Conservation (phyloP, 1,140 invertebrate genomes). For the Mizuhopecten yessoensis region DNA sequence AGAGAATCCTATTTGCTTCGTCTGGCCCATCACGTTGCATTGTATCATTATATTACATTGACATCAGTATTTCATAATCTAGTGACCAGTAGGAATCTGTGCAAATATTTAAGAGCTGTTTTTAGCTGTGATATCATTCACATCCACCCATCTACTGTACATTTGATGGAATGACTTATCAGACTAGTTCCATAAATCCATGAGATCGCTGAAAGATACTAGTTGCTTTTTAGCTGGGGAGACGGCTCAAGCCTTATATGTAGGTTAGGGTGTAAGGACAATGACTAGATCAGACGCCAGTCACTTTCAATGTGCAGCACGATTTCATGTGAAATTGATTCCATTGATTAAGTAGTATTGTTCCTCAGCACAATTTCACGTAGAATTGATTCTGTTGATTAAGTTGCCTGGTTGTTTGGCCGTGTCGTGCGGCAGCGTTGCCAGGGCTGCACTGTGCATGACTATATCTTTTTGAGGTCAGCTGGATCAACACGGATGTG, state of each 20-base stretch:
- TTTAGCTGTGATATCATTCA: no score
- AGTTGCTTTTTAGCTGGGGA: no score
- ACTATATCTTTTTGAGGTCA: not conserved
- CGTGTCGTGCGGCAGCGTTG: not conserved
- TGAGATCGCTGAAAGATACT: no score
- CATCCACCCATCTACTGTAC: no score
- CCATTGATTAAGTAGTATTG: constrained; percentile 1
- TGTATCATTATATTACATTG: no score
- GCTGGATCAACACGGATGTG: not conserved
- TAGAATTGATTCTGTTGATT: constrained; percentile 25
- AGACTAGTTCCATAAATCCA: no score
- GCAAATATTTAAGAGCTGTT: no score
- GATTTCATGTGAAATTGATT: constrained; percentile 2
- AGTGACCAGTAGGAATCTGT: no score
- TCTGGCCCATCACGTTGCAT: no score
- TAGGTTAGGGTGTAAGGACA: not conserved
- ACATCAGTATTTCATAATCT: no score
- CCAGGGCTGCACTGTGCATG: not conserved
- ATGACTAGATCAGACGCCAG: not conserved
- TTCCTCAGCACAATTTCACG: constrained; percentile 1
- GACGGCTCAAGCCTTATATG: not conserved
- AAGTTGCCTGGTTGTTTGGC: constrained; percentile 5
- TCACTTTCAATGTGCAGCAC: constrained; percentile 31
- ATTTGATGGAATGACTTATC: no score
- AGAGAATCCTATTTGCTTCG: no score